Evolutionary conservation across 2,113 vertebrate species (phyloP).

Genomic region (Dromaius novaehollandiae): DNA sequence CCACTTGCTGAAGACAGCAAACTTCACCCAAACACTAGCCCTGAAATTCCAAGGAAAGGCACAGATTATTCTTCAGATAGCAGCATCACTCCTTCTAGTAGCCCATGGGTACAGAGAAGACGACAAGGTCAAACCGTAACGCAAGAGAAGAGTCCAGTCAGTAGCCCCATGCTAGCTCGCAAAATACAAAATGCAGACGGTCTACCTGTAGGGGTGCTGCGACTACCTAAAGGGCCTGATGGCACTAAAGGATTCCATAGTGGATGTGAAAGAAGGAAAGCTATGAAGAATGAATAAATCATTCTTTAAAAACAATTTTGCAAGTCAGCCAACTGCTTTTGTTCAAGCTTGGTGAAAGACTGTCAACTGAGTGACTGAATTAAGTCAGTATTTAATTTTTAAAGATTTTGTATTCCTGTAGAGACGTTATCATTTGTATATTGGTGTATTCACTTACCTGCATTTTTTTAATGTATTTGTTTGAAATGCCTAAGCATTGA

Average conservation of each 20-base stretch:
- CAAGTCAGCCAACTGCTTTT: not conserved
- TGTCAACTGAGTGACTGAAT: slow-evolving; percentile 62
- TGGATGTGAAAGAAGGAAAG: slow-evolving; percentile 77
- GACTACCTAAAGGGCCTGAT: slow-evolving; percentile 91
- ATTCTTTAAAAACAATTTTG: not conserved
- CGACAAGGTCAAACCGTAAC: slow-evolving; percentile 84
- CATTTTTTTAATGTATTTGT: not conserved
- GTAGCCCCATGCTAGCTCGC: slow-evolving; percentile 86
- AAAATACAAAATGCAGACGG: slow-evolving; percentile 90
- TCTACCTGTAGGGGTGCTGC: slow-evolving; percentile 88
- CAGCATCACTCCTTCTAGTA: slow-evolving; percentile 92
- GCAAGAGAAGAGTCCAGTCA: slow-evolving; percentile 87
- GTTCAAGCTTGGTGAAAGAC: not conserved
- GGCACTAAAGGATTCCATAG: slow-evolving; percentile 91
- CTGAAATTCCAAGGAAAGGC: slow-evolving; percentile 76
- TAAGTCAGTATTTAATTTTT: slow-evolving; percentile 65
- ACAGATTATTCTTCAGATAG: slow-evolving; percentile 95
- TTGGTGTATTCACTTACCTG: slow-evolving; percentile 14
- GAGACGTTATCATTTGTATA: slow-evolving; percentile 29
- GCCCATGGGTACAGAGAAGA: slow-evolving; percentile 95
- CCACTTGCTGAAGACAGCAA: slow-evolving; percentile 84
- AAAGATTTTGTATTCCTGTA: slow-evolving; percentile 58
- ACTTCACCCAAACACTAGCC: slow-evolving; percentile 79
- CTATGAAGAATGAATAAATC: not conserved
- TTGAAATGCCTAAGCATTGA: not conserved